Conservation (phyloP, 2,888 invertebrate species). For the Athrips mouffetella region DNA sequence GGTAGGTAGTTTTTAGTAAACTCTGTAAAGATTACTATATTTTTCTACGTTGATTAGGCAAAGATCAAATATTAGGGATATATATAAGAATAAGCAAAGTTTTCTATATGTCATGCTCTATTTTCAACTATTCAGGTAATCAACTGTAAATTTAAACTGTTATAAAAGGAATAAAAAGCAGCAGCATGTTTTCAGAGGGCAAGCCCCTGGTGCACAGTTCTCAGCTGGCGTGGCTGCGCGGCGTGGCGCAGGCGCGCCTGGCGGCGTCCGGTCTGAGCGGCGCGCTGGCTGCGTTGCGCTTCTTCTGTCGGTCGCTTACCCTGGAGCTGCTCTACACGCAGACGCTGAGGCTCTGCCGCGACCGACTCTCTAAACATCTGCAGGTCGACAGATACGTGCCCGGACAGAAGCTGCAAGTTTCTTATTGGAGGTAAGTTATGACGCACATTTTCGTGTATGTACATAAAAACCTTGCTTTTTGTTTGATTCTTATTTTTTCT, state of each 20-base stretch:
- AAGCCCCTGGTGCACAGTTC: conserved; percentile 96
- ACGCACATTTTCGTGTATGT: no score
- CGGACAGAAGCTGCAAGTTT: conserved; percentile 92
- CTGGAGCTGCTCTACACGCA: conserved; percentile 93
- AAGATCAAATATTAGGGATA: no score
- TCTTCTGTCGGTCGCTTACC: conserved; percentile 96
- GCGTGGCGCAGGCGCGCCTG: conserved; percentile 93
- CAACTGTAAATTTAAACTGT: not conserved
- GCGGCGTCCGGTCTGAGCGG: conserved; percentile 87
- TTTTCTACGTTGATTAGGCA: no score
- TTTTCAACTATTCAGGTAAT: no score
- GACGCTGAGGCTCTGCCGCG: conserved; percentile 90
- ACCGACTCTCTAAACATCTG: conserved; percentile 92
- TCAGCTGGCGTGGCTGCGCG: conserved; percentile 95
- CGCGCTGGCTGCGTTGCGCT: conserved; percentile 83
- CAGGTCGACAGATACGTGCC: conserved; percentile 94
- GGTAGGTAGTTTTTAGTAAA: no score
- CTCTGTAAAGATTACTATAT: no score
- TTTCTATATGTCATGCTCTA: not conserved
- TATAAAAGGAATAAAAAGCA: not conserved
- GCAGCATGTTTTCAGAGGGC: conserved; percentile 82
- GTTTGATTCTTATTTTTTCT: not conserved
- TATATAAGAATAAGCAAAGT: not conserved
- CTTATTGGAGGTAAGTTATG: conserved; percentile 92
- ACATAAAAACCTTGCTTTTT: no score